phyloP scores from a whole-genome alignment of 2,888 invertebrate genomes.

The Watsonalla cultraria region DNA sequence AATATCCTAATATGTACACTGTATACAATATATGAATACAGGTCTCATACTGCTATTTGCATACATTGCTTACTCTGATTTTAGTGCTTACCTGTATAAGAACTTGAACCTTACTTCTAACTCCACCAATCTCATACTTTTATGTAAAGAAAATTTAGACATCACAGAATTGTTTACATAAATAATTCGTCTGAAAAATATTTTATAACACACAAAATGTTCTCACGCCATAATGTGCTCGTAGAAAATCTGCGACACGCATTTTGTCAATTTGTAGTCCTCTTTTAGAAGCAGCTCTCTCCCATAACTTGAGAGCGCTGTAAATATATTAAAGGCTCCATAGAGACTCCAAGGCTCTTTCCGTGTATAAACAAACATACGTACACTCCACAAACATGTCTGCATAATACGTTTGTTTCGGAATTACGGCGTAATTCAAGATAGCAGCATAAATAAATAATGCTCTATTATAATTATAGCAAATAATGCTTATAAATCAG shows the following conservation, averaged over 20 bases:
- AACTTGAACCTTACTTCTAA: too few relatives aligned
- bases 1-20: neutral
- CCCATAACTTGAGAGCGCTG: slow-evolving; percentile 20
- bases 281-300: slow-evolving; percentile 12
- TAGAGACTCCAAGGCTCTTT: slow-evolving; percentile 20
- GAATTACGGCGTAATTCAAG: slow-evolving; percentile 14
- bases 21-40: neutral
- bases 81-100: too few relatives aligned
- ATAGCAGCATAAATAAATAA: neutral
- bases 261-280: slow-evolving; percentile 8
- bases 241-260: neutral
- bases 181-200: too few relatives aligned
- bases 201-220: too few relatives aligned
- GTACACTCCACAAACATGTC: slow-evolving; percentile 13
- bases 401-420: slow-evolving; percentile 11
- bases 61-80: too few relatives aligned
- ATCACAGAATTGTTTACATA: too few relatives aligned
- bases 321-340: slow-evolving; percentile 35
- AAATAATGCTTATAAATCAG: too few relatives aligned
- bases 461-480: too few relatives aligned
- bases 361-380: slow-evolving; percentile 13
- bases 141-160: too few relatives aligned
- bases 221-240: too few relatives aligned
- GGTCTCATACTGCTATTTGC: too few relatives aligned
- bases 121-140: too few relatives aligned